Evolutionary conservation across 2,888 invertebrate species (phyloP).

Genomic region (Ormia ochracea): DNA sequence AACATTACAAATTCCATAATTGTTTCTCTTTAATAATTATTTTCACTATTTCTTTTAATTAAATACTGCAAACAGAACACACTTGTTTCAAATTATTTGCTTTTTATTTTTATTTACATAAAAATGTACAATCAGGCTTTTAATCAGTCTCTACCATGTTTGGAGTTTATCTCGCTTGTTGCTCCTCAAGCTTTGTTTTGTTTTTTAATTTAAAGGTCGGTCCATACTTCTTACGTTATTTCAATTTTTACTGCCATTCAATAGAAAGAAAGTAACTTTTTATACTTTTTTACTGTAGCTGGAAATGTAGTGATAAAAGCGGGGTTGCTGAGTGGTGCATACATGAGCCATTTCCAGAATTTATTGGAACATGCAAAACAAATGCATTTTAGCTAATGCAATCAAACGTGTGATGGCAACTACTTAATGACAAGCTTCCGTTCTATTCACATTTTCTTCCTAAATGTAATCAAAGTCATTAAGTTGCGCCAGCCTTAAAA

Average conservation of each 20-base stretch:
- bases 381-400: too few species aligned
- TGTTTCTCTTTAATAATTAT: not conserved
- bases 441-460: too few species aligned
- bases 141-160: constrained; percentile 38
- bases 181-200: not conserved
- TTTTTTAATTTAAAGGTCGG: not conserved
- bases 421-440: too few species aligned
- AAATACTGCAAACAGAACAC: not conserved
- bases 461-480: too few species aligned
- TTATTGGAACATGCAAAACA: too few species aligned
- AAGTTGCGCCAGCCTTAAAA: too few species aligned
- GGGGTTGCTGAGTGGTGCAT: too few species aligned
- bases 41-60: not conserved
- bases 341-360: too few species aligned
- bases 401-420: too few species aligned
- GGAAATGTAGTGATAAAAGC: too few species aligned
- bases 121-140: not conserved
- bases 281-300: too few species aligned
- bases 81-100: not conserved
- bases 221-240: not conserved
- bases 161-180: constrained; percentile 33
- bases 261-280: too few species aligned
- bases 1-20: not conserved
- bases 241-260: constrained; percentile 1
- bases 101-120: not conserved